These are phyloP conservation scores for Drosophila pectinifera DNA, from an alignment of 1,140 invertebrate species.

Conservation along the genomic window DNA sequence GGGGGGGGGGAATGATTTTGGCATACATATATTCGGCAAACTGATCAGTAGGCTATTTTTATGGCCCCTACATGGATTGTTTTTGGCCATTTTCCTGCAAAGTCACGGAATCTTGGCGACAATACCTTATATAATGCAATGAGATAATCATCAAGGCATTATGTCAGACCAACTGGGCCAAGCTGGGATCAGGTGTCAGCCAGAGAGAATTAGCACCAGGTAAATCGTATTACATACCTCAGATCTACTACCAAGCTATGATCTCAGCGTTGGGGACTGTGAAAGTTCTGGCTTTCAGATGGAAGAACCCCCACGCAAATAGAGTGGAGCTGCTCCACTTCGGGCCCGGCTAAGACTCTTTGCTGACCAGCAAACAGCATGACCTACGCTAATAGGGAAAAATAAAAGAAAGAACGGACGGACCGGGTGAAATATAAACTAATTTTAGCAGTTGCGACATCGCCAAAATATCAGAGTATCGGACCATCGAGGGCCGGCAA, in stretches of 20 bases:
- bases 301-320: slow-evolving; percentile 40
- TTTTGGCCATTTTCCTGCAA: slow-evolving; percentile 62
- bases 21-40: slow-evolving; percentile 67
- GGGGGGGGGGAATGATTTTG: slow-evolving; percentile 36
- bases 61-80: slow-evolving; percentile 40
- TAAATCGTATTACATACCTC: background rate
- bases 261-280: slow-evolving; percentile 44
- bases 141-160: slow-evolving; percentile 67
- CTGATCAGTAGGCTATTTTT: slow-evolving; percentile 55
- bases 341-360: slow-evolving; percentile 12
- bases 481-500: slow-evolving; percentile 15
- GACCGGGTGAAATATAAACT: slow-evolving; percentile 62
- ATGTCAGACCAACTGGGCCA: slow-evolving; percentile 44
- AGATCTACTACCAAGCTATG: slow-evolving; percentile 9
- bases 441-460: slow-evolving; percentile 82
- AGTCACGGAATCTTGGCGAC: slow-evolving; percentile 67
- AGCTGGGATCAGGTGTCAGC: slow-evolving; percentile 32
- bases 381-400: slow-evolving; percentile 70
- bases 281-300: slow-evolving; percentile 37
- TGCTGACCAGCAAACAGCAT: slow-evolving; percentile 36
- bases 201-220: background rate
- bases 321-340: slow-evolving; percentile 48
- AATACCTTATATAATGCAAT: slow-evolving; percentile 64
- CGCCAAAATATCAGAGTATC: slow-evolving; percentile 57
- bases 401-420: slow-evolving; percentile 17